These are phyloP conservation scores for Onthophagus taurus DNA, from an alignment of 1,140 invertebrate species.

Conservation along the genomic window DNA sequence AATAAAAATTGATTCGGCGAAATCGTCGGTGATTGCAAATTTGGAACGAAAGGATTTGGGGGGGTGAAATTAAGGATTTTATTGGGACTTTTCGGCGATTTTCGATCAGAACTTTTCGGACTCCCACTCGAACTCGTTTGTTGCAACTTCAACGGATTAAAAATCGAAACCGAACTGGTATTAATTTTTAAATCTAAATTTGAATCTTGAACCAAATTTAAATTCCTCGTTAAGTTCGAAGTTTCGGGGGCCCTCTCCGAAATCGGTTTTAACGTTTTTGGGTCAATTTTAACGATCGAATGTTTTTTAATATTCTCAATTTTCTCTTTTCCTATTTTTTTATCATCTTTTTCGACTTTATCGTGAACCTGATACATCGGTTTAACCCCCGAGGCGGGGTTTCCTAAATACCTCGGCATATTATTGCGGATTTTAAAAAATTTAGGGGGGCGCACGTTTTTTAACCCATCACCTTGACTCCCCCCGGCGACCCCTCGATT, in stretches of 20 bases:
- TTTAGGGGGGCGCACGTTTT: constrained; percentile 40
- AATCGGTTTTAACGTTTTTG: constrained; percentile 49
- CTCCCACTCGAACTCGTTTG: constrained; percentile 29
- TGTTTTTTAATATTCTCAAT: constrained; percentile 29
- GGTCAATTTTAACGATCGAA: constrained; percentile 51
- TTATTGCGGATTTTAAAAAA: constrained; percentile 50
- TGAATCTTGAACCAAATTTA: constrained; percentile 36
- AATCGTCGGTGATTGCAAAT: constrained; percentile 39
- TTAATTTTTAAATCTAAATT: constrained; percentile 36
- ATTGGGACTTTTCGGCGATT: constrained; percentile 33
- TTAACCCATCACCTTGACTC: constrained; percentile 21
- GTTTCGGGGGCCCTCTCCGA: constrained; percentile 42
- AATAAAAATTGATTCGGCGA: constrained; percentile 45
- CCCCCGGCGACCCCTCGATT: constrained; percentile 18
- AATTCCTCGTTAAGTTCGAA: constrained; percentile 35
- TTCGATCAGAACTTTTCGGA: too few species aligned
- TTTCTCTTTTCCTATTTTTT: constrained; percentile 16
- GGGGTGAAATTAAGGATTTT: constrained; percentile 33
- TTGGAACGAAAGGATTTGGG: constrained; percentile 47
- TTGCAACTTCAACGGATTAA: constrained; percentile 34
- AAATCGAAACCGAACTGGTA: constrained; percentile 33
- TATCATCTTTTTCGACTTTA: constrained; percentile 30
- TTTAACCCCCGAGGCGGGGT: constrained; percentile 51
- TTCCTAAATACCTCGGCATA: constrained; percentile 47
- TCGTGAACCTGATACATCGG: constrained; percentile 45